phyloP scores from a whole-genome alignment of 2,888 invertebrate species.

The Marasmarcha lunaedactyla region DNA sequence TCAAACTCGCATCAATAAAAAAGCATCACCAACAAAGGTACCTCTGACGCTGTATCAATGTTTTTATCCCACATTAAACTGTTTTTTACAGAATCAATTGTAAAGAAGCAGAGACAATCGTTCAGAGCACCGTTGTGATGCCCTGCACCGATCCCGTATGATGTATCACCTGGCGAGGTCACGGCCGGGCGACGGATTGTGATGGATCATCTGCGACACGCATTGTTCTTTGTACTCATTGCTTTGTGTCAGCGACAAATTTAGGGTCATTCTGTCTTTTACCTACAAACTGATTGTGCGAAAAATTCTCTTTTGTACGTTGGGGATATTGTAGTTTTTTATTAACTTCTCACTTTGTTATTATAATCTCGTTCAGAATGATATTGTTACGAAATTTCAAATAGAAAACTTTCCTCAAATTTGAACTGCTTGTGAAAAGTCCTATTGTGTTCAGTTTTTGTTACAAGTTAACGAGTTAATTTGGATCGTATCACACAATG shows the following conservation, averaged over 20 bases:
- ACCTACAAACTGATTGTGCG: slow-evolving; percentile 29
- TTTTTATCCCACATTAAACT: no score
- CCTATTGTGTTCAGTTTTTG: background rate
- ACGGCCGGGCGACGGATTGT: slow-evolving; percentile 50
- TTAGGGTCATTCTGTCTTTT: slow-evolving; percentile 46
- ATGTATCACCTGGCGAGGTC: slow-evolving; percentile 61
- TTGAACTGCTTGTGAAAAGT: background rate
- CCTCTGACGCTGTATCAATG: no score
- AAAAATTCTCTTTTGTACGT: slow-evolving; percentile 15
- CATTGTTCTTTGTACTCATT: slow-evolving; percentile 44
- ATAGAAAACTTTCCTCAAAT: no score
- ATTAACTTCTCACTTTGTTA: no score
- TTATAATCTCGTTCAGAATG: no score
- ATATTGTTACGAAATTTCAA: no score
- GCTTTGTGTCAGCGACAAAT: slow-evolving; percentile 53
- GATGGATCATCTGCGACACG: slow-evolving; percentile 49
- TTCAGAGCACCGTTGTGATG: no score
- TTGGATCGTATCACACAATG: background rate
- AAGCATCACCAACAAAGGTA: no score
- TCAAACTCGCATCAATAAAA: no score
- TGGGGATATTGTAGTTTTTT: no score
- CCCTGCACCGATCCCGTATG: slow-evolving; percentile 21
- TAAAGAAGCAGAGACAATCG: no score
- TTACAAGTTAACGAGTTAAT: background rate
- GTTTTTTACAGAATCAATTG: no score